Base-by-base conservation (phyloP, 2,888 invertebrate genomes). In the Drosophila putrida region DNA sequence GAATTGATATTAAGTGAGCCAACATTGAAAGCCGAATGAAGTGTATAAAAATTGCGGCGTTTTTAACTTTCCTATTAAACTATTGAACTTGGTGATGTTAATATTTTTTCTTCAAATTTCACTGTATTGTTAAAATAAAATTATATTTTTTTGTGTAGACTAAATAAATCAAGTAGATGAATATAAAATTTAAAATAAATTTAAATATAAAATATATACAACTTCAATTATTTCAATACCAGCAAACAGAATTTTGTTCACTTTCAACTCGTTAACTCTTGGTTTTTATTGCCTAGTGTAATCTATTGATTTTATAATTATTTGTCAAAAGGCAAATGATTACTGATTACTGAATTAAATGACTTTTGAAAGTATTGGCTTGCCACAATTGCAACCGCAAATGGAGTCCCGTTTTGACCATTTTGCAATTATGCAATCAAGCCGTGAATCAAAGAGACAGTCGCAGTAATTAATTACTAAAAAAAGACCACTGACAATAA, bases 311-410 rank as follows among this genome's bases (percentile, higher is more conserved):
- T 61, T 46, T 11, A n/a, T 54, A 70, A 78, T 67, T 62, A 67
- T 59, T 46, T 9, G 10, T 25, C 63, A 47, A 60, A 63, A 36
- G 31, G 9, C 28, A n/a, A 43, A 11, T 64, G 25, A 78, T 63
- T 60, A 38, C 35, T 71, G 35, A 67, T 55, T 57, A 50, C 53
- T 39, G 31, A 11, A 44, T 49, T 39, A 43, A 13, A 41, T 46
- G 43, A 39, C 55, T 60, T 46, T 47, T 33, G 53, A 15, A 49
- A 59, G 33, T 50, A n/a, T 35, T 47, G 65, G 58, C 31, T 49
- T 11, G 36, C 82, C 82, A 13, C 50, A 70, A 57, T 25, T 75
- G 54, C 76, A 70, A 35, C 59, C 62, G 49, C 75, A 50, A 31
- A 59, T 31, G 11, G 51, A 57, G 46, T 35, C n/a, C 27, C 38